A percentile compares a stretch with the other conserved stretches of the same genome.
phyloP scores from a whole-genome alignment of 2,888 invertebrate genomes.

The Synergus umbraculus region DNA sequence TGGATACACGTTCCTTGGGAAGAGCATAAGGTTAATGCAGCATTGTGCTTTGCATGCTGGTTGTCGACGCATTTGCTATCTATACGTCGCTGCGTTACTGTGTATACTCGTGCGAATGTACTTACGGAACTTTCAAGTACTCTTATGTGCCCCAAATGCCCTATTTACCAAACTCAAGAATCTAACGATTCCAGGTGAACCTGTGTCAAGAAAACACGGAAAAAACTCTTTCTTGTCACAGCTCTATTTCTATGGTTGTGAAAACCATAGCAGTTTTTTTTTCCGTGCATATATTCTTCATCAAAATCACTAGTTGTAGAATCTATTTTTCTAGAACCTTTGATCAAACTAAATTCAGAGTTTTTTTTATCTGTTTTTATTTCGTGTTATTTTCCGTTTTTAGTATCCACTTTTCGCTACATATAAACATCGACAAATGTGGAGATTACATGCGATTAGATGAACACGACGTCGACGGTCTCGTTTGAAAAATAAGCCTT shows the following conservation, averaged over 20 bases:
- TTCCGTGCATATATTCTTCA: no score
- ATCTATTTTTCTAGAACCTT: no score
- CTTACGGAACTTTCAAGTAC: conserved; percentile 10
- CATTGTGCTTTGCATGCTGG: conserved; percentile 59
- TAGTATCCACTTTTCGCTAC: not conserved
- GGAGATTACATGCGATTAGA: conserved; percentile 32
- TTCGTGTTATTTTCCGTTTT: no score
- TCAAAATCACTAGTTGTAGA: no score
- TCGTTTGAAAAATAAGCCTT: conserved; percentile 38
- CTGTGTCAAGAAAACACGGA: not conserved
- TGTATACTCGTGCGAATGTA: not conserved
- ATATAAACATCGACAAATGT: conserved; percentile 13
- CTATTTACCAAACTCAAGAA: not conserved
- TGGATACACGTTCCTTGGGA: conserved; percentile 12
- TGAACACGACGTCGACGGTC: conserved; percentile 14
- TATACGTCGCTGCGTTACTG: not conserved
- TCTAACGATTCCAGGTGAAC: not conserved
- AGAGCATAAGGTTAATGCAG: conserved; percentile 58
- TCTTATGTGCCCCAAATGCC: not conserved
- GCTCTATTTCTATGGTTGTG: no score
- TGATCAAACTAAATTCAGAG: no score
- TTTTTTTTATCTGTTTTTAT: no score
- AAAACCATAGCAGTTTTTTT: no score
- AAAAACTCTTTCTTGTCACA: no score
- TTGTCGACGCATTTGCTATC: conserved; percentile 22